Evolutionary conservation across 1,140 invertebrate genomes (phyloP), one percentile per base, ranked within the genome.

Genomic region (Lordiphosa clarofinis): DNA sequence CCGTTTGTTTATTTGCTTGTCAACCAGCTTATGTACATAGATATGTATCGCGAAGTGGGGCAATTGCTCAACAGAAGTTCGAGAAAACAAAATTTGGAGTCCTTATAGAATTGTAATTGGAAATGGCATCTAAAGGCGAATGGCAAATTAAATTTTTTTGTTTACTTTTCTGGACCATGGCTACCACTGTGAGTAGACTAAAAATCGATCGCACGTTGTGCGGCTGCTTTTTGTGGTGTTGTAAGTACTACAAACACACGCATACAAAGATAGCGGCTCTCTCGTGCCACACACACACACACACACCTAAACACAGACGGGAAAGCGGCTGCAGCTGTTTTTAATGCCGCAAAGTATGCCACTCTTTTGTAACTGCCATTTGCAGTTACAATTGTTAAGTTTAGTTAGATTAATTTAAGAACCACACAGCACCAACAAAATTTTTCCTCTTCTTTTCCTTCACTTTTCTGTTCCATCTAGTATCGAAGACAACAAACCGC

Each of bases 1-100:
- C 48, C 66, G 78, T 76, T 76, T 82, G 76, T 81, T 81, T 81
- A 67, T 81, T 84, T 81, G 64, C 76, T 76, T 64, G 76, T 58
- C 56, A 71, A 56, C 44, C 46, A 52, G 55, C 60, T 59, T 61
- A 24, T 55, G 35, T 38, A 21, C 31, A 58, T n/a, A n/a, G n/a
- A n/a, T n/a, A n/a, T n/a, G n/a, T n/a, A n/a, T n/a, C n/a, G 15
- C 24, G 19, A 35, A 35, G 42, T 46, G 28, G 43, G 24, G 10
- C 21, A 12, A 44, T 7, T 9, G 28, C 12, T 44, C 12, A 12
- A 44, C 31, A 12, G 24, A 9, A 46, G 12, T 13, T 46, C 13
- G 1, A 28, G 12, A 46, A 46, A 28, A 9, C 6, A 31, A 8
- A 8, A 31, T 1, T 31, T 31, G 0, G 8, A 46, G 2, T 8